Evolutionary conservation across 2,888 invertebrate genomes (phyloP).

Genomic region (Dioctria rufipes): DNA sequence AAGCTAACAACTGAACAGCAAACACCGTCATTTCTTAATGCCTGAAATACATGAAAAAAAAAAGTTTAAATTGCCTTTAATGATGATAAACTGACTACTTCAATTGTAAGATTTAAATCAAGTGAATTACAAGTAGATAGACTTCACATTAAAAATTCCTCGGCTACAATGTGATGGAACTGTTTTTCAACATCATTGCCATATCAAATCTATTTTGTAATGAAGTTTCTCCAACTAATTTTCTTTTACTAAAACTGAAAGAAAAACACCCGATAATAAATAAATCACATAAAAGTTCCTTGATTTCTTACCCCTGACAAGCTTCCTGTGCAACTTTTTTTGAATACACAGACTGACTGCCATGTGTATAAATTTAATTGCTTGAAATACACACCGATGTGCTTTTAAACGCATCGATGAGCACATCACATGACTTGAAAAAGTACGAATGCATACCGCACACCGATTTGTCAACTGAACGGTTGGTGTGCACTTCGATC

Average conservation of each 20-base stretch:
- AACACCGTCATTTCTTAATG: constrained; percentile 84
- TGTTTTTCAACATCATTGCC: constrained; percentile 85
- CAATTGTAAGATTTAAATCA: constrained; percentile 88
- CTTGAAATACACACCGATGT: too few species aligned
- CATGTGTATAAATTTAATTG: too few species aligned
- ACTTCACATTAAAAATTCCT: constrained; percentile 95
- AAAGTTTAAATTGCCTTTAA: too few species aligned
- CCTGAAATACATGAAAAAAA: too few species aligned
- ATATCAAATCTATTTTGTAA: constrained; percentile 95
- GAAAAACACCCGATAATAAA: background rate
- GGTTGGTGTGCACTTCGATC: too few species aligned
- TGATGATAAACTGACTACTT: constrained; percentile 74
- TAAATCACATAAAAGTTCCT: background rate
- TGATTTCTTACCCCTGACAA: constrained; percentile 72
- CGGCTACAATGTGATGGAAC: constrained; percentile 95
- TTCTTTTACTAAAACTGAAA: constrained; percentile 75
- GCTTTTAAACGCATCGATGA: too few species aligned
- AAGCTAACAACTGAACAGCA: constrained; percentile 95
- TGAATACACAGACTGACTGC: too few species aligned
- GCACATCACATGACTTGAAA: too few species aligned
- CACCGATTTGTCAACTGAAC: too few species aligned
- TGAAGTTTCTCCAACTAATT: constrained; percentile 88
- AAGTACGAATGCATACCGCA: too few species aligned
- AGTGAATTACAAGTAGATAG: constrained; percentile 97
- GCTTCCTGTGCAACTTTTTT: constrained; percentile 68